Evolutionary conservation across 2,113 vertebrate genomes (phyloP), one percentile per base, ranked within the genome.

Genomic region (Microtus montanus): DNA sequence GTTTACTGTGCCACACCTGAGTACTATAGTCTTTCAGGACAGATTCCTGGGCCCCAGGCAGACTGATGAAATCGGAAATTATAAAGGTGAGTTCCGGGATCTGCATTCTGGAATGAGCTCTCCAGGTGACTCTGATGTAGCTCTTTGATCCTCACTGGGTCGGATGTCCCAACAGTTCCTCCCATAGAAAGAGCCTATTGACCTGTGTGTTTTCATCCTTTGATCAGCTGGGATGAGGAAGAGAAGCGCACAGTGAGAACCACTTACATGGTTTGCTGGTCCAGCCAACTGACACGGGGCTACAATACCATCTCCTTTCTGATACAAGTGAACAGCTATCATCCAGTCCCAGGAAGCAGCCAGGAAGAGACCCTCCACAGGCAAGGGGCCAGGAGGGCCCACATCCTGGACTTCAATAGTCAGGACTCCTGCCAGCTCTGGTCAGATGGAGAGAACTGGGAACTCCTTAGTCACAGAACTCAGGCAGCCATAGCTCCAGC

Each of bases 31-130:
- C 83, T 87, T 49, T 68, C 14, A 68, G 19, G 19, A 68, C 47
- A 90, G 64, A 83, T 68, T 22, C 49, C 66, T 89, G 2, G 41
- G 22, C 30, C 13, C 77, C 11, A 70, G 66, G 13, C 47, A 84
- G 63, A 58, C 5, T n/a, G 12, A 82, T 33, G 30, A 41, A 93
- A 93, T n/a, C 52, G 91, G 89, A 83, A 82, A 91, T 87, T 82
- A 75, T 44, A 28, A 80, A 71, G 47, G n/a, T n/a, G 63, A 73
- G 77, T 41, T 74, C 70, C 70, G 77, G 54, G 61, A 88, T 78
- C 89, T 86, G 89, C 13, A 78, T 79, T 87, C 80, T 73, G 38
- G 95, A 89, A 90, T 41, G 28, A 82, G 85, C 20, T 52, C 41
- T 35, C 6, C 79, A 64, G 75, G 70, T 74, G 49, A 68, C 52